phyloP scores from a whole-genome alignment of 1,140 invertebrate genomes.

The Drosophila rufa region DNA sequence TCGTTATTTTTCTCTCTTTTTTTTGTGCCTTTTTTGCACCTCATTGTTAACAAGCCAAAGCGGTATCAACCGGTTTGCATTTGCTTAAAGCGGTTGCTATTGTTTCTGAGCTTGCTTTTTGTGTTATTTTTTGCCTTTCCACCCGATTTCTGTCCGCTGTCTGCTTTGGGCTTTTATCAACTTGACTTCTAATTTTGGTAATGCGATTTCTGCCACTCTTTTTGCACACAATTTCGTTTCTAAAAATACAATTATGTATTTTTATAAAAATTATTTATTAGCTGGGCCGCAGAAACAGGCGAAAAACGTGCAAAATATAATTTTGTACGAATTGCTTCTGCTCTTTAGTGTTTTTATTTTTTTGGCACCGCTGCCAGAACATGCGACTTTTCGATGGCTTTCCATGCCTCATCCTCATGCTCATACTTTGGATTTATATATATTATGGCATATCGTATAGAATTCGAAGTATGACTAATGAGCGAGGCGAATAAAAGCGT shows the following conservation, averaged over 20 bases:
- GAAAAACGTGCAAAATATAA: slow-evolving; percentile 70
- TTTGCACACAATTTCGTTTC: slow-evolving; percentile 17
- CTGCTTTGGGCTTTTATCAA: background rate
- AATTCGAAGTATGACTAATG: slow-evolving; percentile 61
- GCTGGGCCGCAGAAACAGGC: slow-evolving; percentile 14
- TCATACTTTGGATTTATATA: slow-evolving; percentile 4
- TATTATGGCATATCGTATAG: slow-evolving; percentile 20
- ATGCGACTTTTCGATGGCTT: slow-evolving; percentile 49
- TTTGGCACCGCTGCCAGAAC: slow-evolving; percentile 55
- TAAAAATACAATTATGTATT: slow-evolving; percentile 39
- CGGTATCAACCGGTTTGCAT: slow-evolving; percentile 42
- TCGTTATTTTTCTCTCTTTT: background rate
- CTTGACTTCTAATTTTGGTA: slow-evolving; percentile 46
- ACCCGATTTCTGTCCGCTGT: slow-evolving; percentile 6
- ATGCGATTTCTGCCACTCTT: slow-evolving; percentile 15
- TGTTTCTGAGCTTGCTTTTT: slow-evolving; percentile 12
- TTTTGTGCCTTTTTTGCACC: slow-evolving; percentile 36
- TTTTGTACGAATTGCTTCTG: slow-evolving; percentile 13
- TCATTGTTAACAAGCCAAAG: slow-evolving; percentile 46
- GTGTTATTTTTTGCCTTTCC: background rate
- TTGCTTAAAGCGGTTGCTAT: slow-evolving; percentile 35
- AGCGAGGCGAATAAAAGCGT: slow-evolving; percentile 5
- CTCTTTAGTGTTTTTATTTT: background rate
- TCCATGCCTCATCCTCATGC: slow-evolving; percentile 43
- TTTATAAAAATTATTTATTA: slow-evolving; percentile 51